These are phyloP conservation scores for Eclectus roratus DNA, from an alignment of 2,113 vertebrate genomes.

Conservation along the genomic window DNA sequence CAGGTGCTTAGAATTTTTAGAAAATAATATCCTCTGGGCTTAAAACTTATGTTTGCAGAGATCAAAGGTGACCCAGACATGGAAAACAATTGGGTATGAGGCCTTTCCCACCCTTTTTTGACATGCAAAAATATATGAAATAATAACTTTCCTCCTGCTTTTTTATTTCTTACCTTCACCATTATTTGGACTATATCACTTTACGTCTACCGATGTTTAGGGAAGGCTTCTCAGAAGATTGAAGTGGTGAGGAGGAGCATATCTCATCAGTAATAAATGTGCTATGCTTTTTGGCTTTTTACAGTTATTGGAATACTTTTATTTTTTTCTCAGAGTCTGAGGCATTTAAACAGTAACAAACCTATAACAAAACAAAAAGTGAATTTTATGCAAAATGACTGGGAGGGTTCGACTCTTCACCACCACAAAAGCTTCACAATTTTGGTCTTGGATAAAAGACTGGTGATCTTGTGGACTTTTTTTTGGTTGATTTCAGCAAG, in stretches of 20 bases:
- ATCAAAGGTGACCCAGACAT: not conserved
- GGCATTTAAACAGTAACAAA: not conserved
- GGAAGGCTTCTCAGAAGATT: not conserved
- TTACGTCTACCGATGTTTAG: not conserved
- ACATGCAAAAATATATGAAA: not conserved
- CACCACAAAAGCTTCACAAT: not conserved
- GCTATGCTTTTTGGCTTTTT: not conserved
- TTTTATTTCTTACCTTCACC: not conserved
- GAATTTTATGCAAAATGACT: not conserved
- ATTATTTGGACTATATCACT: not conserved
- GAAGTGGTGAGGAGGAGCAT: not conserved
- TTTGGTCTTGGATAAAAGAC: not conserved
- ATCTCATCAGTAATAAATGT: not conserved
- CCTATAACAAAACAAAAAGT: not conserved
- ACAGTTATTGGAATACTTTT: not conserved
- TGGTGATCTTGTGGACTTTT: not conserved
- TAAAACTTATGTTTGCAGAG: not conserved
- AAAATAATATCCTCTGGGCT: not conserved
- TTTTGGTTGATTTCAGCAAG: not conserved
- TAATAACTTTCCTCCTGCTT: not conserved
- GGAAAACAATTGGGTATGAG: not conserved
- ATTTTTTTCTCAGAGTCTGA: not conserved
- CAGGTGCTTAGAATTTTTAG: not conserved
- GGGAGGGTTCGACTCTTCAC: not conserved
- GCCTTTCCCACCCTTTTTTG: not conserved